Percentiles rank a stretch among this genome's conserved stretches.
Conservation (phyloP, 2,113 vertebrate genomes). For the Synodontis membranacea region DNA sequence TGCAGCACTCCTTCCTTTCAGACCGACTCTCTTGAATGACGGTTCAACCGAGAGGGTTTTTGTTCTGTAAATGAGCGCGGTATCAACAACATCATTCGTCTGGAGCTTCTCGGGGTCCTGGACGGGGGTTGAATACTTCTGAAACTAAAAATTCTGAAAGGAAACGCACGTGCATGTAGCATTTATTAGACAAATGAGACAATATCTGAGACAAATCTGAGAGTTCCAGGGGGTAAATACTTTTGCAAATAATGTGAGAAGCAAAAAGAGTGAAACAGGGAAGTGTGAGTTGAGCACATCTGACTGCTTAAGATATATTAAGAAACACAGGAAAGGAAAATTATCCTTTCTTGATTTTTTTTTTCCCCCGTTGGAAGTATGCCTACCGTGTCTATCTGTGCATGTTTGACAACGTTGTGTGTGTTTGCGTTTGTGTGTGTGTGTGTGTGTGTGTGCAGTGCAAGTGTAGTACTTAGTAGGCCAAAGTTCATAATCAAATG, state of each 20-base stretch:
- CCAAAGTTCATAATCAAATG: constrained; percentile 40
- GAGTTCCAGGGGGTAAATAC: background rate
- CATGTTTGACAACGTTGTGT: background rate
- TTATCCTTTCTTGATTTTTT: background rate
- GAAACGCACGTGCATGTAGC: background rate
- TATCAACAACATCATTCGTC: background rate
- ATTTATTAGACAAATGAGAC: no score
- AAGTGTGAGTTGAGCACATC: background rate
- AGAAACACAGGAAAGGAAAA: background rate
- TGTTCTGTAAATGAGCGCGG: no score
- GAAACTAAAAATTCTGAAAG: no score
- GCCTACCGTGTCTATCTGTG: background rate
- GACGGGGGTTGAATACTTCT: no score
- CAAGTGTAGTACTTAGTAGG: constrained; percentile 24
- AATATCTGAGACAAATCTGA: background rate
- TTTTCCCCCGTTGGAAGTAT: background rate
- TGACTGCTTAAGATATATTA: background rate
- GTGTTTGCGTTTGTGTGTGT: background rate
- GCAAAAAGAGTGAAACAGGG: background rate
- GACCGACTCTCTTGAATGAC: no score
- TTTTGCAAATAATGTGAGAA: background rate
- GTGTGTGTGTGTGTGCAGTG: constrained; percentile 9
- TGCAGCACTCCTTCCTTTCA: no score
- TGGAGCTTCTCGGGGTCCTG: no score
- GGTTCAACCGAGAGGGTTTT: no score